phyloP scores from a whole-genome alignment of 2,888 invertebrate genomes.

The Sarcophaga subvicina region DNA sequence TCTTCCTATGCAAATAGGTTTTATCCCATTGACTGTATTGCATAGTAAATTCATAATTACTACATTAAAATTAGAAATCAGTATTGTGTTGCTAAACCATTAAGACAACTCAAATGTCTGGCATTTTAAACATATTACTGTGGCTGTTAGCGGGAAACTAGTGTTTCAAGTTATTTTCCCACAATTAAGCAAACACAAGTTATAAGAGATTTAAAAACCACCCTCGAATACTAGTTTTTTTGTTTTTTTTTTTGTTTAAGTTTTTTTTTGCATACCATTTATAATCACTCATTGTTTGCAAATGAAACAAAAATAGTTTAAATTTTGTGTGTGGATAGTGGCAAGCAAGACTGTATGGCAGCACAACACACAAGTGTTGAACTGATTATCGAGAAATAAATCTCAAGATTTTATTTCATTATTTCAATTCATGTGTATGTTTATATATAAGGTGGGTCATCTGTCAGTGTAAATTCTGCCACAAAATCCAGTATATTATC shows the following conservation, averaged over 20 bases:
- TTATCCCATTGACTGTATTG: no score
- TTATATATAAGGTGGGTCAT: no score
- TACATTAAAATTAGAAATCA: no score
- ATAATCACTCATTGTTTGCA: slow-evolving; percentile 5
- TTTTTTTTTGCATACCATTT: slow-evolving; percentile 1
- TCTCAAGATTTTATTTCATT: slow-evolving; percentile 17
- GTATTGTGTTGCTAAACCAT: background rate
- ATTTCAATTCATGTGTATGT: background rate
- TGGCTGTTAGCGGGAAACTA: background rate
- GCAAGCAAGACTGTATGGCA: slow-evolving; percentile 49
- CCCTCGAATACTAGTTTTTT: slow-evolving; percentile 44
- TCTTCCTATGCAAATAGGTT: no score
- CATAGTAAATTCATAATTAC: no score
- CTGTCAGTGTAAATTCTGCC: no score
- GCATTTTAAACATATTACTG: background rate
- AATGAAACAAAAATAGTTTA: background rate
- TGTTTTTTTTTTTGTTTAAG: background rate
- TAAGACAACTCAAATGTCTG: background rate
- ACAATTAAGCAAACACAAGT: slow-evolving; percentile 39
- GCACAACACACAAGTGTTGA: slow-evolving; percentile 42
- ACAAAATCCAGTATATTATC: no score
- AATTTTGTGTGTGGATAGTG: background rate
- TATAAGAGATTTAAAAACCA: slow-evolving; percentile 31
- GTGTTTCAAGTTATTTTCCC: slow-evolving; percentile 52
- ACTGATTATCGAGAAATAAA: slow-evolving; percentile 27